A percentile compares a stretch with the other conserved stretches of the same genome.
These are phyloP conservation scores for Lasiurus borealis DNA, from an alignment of 2,113 vertebrate genomes.

Conservation along the genomic window DNA sequence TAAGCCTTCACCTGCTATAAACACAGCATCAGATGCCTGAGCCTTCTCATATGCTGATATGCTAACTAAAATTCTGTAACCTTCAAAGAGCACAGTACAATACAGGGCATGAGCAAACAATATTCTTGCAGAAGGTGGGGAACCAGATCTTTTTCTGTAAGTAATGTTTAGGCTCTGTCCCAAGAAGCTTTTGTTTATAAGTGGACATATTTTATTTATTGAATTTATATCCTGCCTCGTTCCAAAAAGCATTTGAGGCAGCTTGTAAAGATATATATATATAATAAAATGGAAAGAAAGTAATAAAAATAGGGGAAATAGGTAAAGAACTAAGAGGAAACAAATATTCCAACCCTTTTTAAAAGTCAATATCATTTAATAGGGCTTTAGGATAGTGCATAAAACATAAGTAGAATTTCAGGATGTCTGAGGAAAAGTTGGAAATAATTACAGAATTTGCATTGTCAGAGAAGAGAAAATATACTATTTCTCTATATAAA, in stretches of 20 bases:
- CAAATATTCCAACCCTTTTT: neutral
- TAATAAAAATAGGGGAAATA: constrained; percentile 1
- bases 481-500: neutral
- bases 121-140: neutral
- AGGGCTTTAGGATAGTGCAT: neutral
- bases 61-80: neutral
- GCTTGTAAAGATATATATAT: constrained; percentile 2
- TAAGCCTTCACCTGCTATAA: neutral
- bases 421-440: neutral
- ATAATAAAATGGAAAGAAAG: constrained; percentile 29
- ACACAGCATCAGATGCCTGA: neutral
- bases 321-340: constrained; percentile 24
- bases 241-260: constrained; percentile 34
- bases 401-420: constrained; percentile 31
- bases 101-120: neutral
- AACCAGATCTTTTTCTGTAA: constrained; percentile 10
- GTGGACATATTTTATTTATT: constrained; percentile 62
- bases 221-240: constrained; percentile 25
- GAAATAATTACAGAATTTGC: neutral
- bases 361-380: constrained; percentile 35
- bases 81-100: neutral
- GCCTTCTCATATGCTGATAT: neutral
- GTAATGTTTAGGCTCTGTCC: constrained; percentile 18
- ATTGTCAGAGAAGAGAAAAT: constrained; percentile 22
- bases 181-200: constrained; percentile 39